Conservation (phyloP, 2,888 invertebrate species). For the Ophion ventricosus region DNA sequence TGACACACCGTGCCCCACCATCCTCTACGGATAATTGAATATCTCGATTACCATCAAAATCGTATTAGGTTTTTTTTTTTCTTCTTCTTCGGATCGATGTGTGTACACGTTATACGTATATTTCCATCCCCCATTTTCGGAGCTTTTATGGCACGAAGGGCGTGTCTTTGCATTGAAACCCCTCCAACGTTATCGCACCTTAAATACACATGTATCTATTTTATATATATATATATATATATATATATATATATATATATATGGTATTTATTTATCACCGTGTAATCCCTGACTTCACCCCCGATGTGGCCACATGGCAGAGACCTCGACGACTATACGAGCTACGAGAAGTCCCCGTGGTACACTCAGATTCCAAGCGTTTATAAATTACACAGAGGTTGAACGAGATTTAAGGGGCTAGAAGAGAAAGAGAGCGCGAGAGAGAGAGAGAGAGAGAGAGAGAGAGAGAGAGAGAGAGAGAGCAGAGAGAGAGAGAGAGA, state of each 20-base stretch:
- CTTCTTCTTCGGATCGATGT: not conserved
- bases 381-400: conserved; percentile 81
- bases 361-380: conserved; percentile 75
- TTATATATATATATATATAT: conserved; percentile 47
- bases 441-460: not conserved
- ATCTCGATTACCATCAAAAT: conserved; percentile 50
- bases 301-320: conserved; percentile 81
- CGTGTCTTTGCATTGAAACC: conserved; percentile 53
- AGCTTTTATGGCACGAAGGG: conserved; percentile 45
- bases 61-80: conserved; percentile 37
- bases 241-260: conserved; percentile 50
- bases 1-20: too few species aligned
- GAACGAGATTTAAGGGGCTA: conserved; percentile 77
- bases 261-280: conserved; percentile 82
- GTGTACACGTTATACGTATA: conserved; percentile 10
- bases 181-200: conserved; percentile 51
- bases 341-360: conserved; percentile 75
- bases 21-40: conserved; percentile 50
- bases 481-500: not conserved
- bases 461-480: not conserved
- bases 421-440: conserved; percentile 8
- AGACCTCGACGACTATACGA: conserved; percentile 39
- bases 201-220: conserved; percentile 14
- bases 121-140: conserved; percentile 47
- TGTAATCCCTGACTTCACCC: conserved; percentile 82